Percentiles rank a stretch among this genome's conserved stretches.
These are phyloP conservation scores for Anthopleura xanthogrammica DNA, from an alignment of 92 coral and sea anemone genomes.

Conservation along the genomic window DNA sequence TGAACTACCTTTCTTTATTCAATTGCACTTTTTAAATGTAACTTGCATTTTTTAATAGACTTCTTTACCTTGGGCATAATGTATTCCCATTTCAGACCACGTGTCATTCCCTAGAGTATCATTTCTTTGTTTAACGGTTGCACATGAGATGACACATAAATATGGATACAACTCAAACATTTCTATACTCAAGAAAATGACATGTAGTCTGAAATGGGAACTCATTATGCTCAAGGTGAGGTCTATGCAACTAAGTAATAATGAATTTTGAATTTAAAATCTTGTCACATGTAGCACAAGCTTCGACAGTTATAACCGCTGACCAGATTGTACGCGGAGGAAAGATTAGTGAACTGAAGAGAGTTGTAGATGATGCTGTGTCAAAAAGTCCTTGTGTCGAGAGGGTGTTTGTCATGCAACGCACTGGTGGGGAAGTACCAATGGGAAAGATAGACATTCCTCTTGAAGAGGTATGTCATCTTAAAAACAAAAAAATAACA, in stretches of 20 bases:
- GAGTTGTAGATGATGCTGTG: conserved; percentile 89
- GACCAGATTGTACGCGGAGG: conserved; percentile 96
- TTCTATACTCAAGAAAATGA: no score
- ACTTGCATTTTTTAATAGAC: no score
- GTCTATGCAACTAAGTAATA: no score
- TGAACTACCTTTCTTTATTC: neutral
- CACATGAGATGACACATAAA: no score
- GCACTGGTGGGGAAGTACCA: conserved; percentile 95
- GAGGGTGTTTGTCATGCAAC: conserved; percentile 88
- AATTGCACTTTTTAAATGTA: no score
- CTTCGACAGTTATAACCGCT: conserved; percentile 91
- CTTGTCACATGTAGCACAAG: conserved; percentile 61
- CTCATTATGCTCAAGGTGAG: no score
- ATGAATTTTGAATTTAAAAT: neutral
- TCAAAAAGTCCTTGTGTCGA: conserved; percentile 78
- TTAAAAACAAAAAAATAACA: neutral
- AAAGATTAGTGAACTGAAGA: conserved; percentile 72
- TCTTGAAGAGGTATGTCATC: conserved; percentile 73
- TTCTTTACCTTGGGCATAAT: no score
- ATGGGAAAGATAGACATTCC: conserved; percentile 90
- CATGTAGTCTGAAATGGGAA: no score
- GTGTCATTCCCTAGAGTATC: no score
- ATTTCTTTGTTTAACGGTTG: no score
- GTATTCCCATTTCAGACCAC: no score
- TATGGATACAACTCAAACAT: no score